These are phyloP conservation scores for Atlantisia rogersi DNA, from an alignment of 2,113 vertebrate genomes.

Conservation along the genomic window DNA sequence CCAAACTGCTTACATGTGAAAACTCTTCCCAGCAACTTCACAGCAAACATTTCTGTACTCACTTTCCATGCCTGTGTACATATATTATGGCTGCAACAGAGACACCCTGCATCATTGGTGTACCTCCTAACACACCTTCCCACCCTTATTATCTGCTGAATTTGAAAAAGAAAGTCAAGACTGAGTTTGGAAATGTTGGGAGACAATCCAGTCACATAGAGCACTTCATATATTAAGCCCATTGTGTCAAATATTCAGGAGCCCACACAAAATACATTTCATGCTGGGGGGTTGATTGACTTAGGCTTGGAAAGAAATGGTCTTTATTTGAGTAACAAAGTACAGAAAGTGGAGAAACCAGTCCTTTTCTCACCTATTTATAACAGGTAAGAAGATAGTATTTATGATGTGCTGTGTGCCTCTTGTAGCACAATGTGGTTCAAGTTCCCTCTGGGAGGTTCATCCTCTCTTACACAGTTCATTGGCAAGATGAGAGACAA, in stretches of 20 bases:
- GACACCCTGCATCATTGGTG: not conserved
- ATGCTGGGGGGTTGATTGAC: not conserved
- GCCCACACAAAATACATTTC: not conserved
- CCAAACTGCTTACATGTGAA: constrained; percentile 28
- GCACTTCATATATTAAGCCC: not conserved
- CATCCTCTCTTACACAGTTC: not conserved
- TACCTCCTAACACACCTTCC: not conserved
- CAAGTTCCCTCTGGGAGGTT: not conserved
- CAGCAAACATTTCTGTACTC: not conserved
- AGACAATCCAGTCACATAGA: not conserved
- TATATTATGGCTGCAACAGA: not conserved
- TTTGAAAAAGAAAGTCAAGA: not conserved
- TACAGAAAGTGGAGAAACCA: not conserved
- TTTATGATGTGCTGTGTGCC: fast-evolving
- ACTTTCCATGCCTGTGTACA: not conserved
- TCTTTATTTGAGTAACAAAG: not conserved
- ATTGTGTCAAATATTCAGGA: not conserved
- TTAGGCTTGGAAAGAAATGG: not conserved
- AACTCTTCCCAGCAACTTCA: not conserved
- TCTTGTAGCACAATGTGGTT: not conserved
- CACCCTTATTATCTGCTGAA: not conserved
- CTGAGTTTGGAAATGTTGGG: not conserved
- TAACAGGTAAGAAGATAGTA: not conserved
- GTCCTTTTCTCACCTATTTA: not conserved
- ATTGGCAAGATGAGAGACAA: not conserved